Base-by-base conservation (phyloP, 1,140 invertebrate genomes). In the Bombus polaris region DNA sequence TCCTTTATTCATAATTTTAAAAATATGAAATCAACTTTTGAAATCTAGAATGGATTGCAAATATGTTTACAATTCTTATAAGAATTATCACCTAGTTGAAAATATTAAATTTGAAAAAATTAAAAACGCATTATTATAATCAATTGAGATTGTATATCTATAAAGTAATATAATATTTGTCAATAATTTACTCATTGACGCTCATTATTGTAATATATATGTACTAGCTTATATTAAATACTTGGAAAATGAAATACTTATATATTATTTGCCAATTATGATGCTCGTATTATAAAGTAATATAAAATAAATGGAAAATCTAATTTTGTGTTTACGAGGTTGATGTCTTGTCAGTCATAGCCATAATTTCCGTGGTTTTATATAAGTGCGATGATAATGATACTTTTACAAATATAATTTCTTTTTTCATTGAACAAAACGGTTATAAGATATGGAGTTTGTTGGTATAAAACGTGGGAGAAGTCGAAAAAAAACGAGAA, bases 401-500 rank as follows among this genome's bases (percentile, higher is more conserved):
- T 53, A 18, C 22, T 66, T n/a, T 3, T 44, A 57, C 9, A 18
- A 10, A 53, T 15, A 10, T 22, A 39, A 82, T 68, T 22, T 35
- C 2, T 81, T 71, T 62, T 32, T 25, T 22, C 28, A 2, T 10
- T 9, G 15, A 59, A 62, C 13, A 25, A 32, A 77, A 9, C 57
- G 18, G 4, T 47, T 12, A 6, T 15, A 37, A 84, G 74, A 39
- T 75, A 94, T 94, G 94, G 93, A 94, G 89, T 88, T 91, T 74
- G 53, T 78, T 72, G 71, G 81, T 62, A 44, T 79, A 13, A 94
- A 93, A 89, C 91, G 88, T 22, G 81, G 18, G 3, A 92, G 73
- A 79, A 91, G 77, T 81, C 89, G 89, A 1, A 94, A 78, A 42
- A 92, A 83, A 37, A 93, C 85, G 44, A 86, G 87, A 80, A 83